Percentiles rank a stretch among this genome's conserved stretches.
Conservation (phyloP, 92 coral and sea anemone genomes). For the Muricea muricata region DNA sequence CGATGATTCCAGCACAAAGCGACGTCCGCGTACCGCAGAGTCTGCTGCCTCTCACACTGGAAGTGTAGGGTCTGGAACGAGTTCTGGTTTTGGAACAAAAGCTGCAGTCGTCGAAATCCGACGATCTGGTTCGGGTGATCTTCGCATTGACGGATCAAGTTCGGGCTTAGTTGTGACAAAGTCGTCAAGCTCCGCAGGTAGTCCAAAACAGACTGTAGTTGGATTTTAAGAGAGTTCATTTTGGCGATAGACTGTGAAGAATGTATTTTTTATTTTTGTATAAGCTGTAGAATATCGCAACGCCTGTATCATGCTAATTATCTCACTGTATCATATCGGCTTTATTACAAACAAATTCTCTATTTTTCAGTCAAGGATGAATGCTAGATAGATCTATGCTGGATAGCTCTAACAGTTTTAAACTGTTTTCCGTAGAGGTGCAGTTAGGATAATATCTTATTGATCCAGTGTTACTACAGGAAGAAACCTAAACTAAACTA, state of each 20-base stretch:
- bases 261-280: background rate
- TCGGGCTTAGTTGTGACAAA: conserved; percentile 11
- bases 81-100: background rate
- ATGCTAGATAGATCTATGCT: background rate
- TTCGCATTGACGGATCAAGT: conserved; percentile 30
- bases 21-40: conserved; percentile 40
- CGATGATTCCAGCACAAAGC: conserved; percentile 14
- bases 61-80: conserved; percentile 24
- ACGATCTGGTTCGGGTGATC: conserved; percentile 37
- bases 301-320: background rate
- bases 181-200: conserved; percentile 23
- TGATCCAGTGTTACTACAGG: background rate
- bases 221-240: conserved; percentile 10
- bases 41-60: conserved; percentile 11
- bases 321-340: background rate
- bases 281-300: background rate
- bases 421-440: background rate
- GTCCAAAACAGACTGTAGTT: conserved; percentile 28
- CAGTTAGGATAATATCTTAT: too few relatives aligned
- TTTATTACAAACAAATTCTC: background rate
- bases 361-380: too few relatives aligned
- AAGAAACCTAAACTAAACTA: background rate
- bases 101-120: conserved; percentile 30
- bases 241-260: background rate
- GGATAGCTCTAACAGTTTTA: background rate